These are phyloP conservation scores for Steinernema carpocapsae DNA, from an alignment of 2,888 invertebrate species.

Conservation along the genomic window DNA sequence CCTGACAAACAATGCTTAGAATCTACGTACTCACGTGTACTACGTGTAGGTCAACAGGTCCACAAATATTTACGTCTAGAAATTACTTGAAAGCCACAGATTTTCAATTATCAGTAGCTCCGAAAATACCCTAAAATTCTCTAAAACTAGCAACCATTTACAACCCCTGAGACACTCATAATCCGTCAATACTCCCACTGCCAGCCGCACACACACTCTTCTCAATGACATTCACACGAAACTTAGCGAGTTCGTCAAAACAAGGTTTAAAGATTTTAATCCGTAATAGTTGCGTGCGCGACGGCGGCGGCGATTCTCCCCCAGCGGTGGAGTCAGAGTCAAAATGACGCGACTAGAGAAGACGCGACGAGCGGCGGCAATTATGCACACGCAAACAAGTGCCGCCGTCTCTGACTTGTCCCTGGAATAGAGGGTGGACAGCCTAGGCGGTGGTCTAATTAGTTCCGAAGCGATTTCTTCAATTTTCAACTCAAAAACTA, in stretches of 20 bases:
- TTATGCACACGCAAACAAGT: constrained; percentile 29
- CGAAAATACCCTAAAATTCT: no score
- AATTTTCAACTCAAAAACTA: neutral
- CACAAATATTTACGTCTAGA: no score
- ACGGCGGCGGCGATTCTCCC: neutral
- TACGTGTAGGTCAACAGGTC: no score
- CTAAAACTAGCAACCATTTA: no score
- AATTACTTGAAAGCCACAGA: no score
- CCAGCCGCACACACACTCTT: neutral
- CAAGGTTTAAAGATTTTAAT: no score
- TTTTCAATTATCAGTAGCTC: no score
- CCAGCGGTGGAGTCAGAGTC: neutral
- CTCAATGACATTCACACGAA: neutral
- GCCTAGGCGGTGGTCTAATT: neutral
- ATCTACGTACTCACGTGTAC: no score
- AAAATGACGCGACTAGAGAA: neutral
- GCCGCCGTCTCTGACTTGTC: neutral
- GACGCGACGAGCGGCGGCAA: neutral
- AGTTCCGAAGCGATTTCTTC: neutral
- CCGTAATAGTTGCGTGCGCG: no score
- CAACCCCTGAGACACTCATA: no score
- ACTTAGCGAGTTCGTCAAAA: neutral
- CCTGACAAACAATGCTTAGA: no score
- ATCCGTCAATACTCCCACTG: no score
- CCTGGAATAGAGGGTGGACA: neutral